Conservation (phyloP, 2,113 vertebrate species). For the Megatriorchis doriae region DNA sequence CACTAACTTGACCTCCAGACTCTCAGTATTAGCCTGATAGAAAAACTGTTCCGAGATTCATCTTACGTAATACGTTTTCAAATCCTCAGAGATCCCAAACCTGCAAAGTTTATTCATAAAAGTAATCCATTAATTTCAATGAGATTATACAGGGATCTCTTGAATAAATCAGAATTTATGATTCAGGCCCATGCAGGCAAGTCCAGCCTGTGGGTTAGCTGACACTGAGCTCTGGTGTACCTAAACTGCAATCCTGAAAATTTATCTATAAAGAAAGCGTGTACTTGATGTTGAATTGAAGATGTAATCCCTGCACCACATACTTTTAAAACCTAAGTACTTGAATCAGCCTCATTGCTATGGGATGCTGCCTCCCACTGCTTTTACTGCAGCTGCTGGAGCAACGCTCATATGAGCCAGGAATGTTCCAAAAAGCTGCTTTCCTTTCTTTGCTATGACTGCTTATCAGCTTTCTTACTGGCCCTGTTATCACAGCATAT, state of each 20-base stretch:
- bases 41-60: background rate
- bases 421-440: slow-evolving; percentile 37
- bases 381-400: slow-evolving; percentile 38
- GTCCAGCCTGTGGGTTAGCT: background rate
- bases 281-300: background rate
- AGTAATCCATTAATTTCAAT: background rate
- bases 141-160: background rate
- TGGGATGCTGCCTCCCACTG: slow-evolving; percentile 28
- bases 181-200: background rate
- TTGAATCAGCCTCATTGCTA: slow-evolving; percentile 31
- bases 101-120: background rate
- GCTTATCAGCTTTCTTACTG: slow-evolving; percentile 15
- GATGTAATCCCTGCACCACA: background rate
- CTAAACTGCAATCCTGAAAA: background rate
- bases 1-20: background rate
- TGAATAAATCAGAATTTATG: background rate
- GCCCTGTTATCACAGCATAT: background rate
- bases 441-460: background rate
- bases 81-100: background rate
- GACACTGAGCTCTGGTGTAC: background rate
- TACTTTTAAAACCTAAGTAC: background rate
- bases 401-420: background rate
- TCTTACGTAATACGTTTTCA: background rate
- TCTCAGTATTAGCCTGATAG: background rate
- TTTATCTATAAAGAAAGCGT: background rate